Evolutionary conservation across 1,140 invertebrate genomes (phyloP), one percentile per base, ranked within the genome.

Genomic region (Ptiloglossa arizonensis): DNA sequence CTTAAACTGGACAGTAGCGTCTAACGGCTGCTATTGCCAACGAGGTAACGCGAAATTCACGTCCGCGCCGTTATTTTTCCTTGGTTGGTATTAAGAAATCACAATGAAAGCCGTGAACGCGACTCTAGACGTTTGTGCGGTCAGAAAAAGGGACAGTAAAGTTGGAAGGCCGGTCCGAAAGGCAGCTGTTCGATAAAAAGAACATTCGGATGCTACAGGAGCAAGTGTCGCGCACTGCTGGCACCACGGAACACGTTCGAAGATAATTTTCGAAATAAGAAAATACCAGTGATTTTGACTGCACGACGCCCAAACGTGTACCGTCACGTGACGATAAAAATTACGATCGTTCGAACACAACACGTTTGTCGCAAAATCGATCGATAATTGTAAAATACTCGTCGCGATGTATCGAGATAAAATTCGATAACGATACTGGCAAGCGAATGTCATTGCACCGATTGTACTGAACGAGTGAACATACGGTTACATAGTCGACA

Each of bases 111-210:
- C 50, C 13, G 24, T 24, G 35, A 63, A 24, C 63, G 15, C 35
- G 46, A n/a, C 17, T 29, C 27, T 54, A 38, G 44, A 24, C 29
- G 54, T 59, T 41, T 54, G 24, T 38, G 73, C 17, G 67, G 67
- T 41, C 56, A 52, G 67, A 44, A 71, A 71, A 71, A 62, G 15
- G 56, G 17, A 59, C 64, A 52, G 24, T 32, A 38, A 54, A 48
- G 52, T 38, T 22, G 67, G 44, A 54, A 77, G 54, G 35, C 74
- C 35, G 15, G 32, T 41, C 35, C 56, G 44, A 19, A 29, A 54
- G 50, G 74, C 67, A 70, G 74, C 74, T 71, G 74, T 75, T 75
- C 64, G 24, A 57, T 68, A 59, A 68, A 74, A 75, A 68, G 22
- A 17, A 67, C 11, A 22, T 52, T 63, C 46, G 38, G 27, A 54